Conservation (phyloP, 92 coral and sea anemone genomes). For the Phenganax marumi region DNA sequence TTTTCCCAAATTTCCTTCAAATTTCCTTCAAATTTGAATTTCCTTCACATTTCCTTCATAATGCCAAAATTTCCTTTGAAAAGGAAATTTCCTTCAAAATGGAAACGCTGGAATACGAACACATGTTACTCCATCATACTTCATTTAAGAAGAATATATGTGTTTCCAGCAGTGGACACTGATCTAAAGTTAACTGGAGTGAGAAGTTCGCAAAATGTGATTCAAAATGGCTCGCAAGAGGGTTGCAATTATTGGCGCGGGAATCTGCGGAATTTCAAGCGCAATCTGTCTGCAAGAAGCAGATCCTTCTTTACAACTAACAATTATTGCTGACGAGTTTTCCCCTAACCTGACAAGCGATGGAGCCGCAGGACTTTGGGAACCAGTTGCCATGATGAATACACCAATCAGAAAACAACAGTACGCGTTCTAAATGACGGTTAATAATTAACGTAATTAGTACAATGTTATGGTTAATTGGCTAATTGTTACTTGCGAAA, state of each 20-base stretch:
- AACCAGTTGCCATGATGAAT: conserved; percentile 61
- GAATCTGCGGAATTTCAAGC: conserved; percentile 39
- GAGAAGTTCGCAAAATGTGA: no score
- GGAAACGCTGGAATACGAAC: no score
- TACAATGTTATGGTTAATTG: no score
- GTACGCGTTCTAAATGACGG: conserved; percentile 29
- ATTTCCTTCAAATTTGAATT: no score
- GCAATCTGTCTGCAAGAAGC: conserved; percentile 37
- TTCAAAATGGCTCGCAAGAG: neutral
- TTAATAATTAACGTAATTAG: neutral
- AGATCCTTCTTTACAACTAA: conserved; percentile 27
- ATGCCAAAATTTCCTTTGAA: no score
- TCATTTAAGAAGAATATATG: no score
- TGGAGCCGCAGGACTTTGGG: conserved; percentile 48
- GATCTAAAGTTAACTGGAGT: neutral
- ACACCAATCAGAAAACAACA: conserved; percentile 70
- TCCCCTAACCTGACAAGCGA: conserved; percentile 41
- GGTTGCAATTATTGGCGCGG: conserved; percentile 39
- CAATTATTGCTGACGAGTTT: conserved; percentile 40
- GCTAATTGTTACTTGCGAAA: no score
- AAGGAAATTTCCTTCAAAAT: no score
- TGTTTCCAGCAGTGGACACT: neutral
- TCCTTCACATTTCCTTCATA: no score
- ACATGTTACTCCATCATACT: no score
- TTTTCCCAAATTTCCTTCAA: no score